Evolutionary conservation across 2,888 invertebrate genomes (phyloP).

Genomic region (Lymantria dispar): DNA sequence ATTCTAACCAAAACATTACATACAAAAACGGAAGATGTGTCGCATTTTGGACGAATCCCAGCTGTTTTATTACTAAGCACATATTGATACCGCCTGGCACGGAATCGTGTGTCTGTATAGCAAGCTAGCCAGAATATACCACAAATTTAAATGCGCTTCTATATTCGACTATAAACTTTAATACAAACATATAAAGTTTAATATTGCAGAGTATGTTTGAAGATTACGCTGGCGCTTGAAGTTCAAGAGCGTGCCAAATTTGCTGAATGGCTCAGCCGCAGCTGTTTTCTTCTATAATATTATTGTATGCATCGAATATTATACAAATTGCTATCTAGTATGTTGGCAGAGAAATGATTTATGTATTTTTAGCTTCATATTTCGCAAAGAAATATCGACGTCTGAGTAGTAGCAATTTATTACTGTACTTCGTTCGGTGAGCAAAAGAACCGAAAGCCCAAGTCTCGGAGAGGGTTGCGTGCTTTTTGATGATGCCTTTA

Average conservation of each 20-base stretch:
- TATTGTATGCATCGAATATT: slow-evolving; percentile 19
- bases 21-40: slow-evolving; percentile 35
- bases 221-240: slow-evolving; percentile 15
- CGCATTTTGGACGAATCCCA: slow-evolving; percentile 52
- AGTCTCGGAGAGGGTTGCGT: no score
- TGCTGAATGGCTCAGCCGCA: slow-evolving; percentile 33
- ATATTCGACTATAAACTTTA: slow-evolving; percentile 31
- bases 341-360: slow-evolving; percentile 11
- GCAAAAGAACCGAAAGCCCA: no score
- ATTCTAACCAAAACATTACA: slow-evolving; percentile 9
- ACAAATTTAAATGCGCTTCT: slow-evolving; percentile 11
- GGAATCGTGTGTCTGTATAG: slow-evolving; percentile 34
- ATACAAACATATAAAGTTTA: slow-evolving; percentile 26
- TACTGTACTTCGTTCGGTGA: no score
- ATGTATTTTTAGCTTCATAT: background rate
- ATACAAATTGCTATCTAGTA: slow-evolving; percentile 14
- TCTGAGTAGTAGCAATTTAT: no score
- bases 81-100: slow-evolving; percentile 53
- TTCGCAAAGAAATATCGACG: no score
- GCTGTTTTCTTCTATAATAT: slow-evolving; percentile 31
- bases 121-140: slow-evolving; percentile 36
- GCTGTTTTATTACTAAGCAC: slow-evolving; percentile 50
- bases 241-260: slow-evolving; percentile 42
- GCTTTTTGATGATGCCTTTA: no score
- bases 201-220: slow-evolving; percentile 17